Percentiles rank a stretch among this genome's conserved stretches.
Conservation (phyloP, 2,888 invertebrate genomes). For the Folsomia candida region DNA sequence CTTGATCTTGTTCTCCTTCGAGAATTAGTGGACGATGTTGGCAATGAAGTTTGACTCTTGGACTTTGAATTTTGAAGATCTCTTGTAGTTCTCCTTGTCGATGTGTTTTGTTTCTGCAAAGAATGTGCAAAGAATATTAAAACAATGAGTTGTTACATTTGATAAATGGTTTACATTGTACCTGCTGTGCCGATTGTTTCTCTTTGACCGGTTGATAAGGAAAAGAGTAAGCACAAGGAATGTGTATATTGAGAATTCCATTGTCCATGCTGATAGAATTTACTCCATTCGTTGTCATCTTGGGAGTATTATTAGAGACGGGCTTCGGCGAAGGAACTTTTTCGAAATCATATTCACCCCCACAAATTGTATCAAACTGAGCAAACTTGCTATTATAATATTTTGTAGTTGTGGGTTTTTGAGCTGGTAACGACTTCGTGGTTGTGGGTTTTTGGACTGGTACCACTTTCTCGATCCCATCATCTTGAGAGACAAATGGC, state of each 20-base stretch:
- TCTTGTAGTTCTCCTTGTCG: not conserved
- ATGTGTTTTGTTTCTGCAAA: too few species aligned
- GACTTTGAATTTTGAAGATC: not conserved
- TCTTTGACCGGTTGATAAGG: slow-evolving; percentile 14
- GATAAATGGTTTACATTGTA: not conserved
- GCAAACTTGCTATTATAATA: not conserved
- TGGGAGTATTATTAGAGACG: not conserved
- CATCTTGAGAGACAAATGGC: not conserved
- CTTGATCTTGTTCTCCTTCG: slow-evolving; percentile 1
- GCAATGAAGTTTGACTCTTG: not conserved
- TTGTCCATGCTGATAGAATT: slow-evolving; percentile 22
- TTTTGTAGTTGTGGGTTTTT: not conserved
- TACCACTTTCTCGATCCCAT: not conserved
- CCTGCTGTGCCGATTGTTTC: not conserved
- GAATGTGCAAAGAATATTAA: not conserved
- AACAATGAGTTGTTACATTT: not conserved
- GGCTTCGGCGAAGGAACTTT: not conserved
- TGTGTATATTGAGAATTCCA: slow-evolving; percentile 26
- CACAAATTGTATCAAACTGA: not conserved
- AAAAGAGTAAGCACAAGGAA: slow-evolving; percentile 34
- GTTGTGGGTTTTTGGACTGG: not conserved
- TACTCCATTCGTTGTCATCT: not conserved
- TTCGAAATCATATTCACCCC: not conserved
- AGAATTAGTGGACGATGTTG: too few species aligned
- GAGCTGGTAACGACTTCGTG: not conserved